phyloP scores from a whole-genome alignment of 2,113 vertebrate species.

The Cryptotis parvus region DNA sequence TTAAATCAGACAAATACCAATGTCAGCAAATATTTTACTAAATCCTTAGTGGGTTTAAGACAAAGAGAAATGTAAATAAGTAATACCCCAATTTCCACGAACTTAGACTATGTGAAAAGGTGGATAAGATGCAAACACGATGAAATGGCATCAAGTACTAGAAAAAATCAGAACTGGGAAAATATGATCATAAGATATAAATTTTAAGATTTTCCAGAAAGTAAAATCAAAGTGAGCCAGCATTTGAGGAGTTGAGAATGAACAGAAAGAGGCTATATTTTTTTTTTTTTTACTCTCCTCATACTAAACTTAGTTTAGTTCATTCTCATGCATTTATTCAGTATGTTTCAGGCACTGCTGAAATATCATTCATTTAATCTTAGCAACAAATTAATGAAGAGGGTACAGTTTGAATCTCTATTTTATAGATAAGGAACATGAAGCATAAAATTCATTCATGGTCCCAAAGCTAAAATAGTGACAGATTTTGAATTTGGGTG shows the following conservation, averaged over 20 bases:
- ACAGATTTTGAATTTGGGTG: neutral
- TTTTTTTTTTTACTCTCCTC: too few relatives aligned
- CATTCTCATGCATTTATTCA: neutral
- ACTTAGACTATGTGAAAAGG: neutral
- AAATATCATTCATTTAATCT: constrained; percentile 29
- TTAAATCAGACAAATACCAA: constrained; percentile 33
- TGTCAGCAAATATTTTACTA: constrained; percentile 14
- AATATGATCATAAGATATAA: neutral
- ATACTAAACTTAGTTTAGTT: neutral
- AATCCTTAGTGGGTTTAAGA: neutral
- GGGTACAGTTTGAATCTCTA: neutral
- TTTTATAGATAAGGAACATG: constrained; percentile 4
- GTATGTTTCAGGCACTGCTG: neutral
- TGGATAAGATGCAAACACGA: neutral
- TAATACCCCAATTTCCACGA: neutral
- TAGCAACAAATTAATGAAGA: neutral
- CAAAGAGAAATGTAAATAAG: neutral
- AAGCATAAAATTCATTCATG: neutral
- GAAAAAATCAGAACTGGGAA: neutral
- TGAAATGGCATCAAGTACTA: neutral
- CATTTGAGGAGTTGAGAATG: neutral
- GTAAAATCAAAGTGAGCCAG: neutral
- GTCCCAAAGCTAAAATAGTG: neutral
- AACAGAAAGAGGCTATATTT: neutral
- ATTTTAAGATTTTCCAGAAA: too few relatives aligned